Evolutionary conservation across 2,888 invertebrate species (phyloP).

Genomic region (Eupithecia pulchellata): DNA sequence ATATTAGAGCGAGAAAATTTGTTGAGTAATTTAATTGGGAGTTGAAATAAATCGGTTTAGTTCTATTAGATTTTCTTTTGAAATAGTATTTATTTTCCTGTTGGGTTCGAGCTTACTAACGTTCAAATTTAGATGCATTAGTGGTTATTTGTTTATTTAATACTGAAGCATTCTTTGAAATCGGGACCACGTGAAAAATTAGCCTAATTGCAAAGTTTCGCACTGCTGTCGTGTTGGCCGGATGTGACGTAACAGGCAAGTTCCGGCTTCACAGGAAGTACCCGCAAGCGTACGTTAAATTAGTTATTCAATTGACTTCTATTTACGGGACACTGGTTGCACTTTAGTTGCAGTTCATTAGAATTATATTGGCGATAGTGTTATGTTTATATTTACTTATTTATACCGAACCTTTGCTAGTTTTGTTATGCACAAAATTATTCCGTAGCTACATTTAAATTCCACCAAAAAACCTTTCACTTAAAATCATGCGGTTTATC

Average conservation of each 20-base stretch:
- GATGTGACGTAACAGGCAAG: conserved; percentile 66
- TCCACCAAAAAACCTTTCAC: conserved; percentile 44
- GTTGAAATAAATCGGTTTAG: background rate
- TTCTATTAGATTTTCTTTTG: background rate
- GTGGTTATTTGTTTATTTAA: background rate
- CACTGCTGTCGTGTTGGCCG: conserved; percentile 47
- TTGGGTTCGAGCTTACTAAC: background rate
- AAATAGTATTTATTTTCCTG: background rate
- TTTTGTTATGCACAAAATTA: background rate
- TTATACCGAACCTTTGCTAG: background rate
- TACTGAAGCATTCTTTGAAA: background rate
- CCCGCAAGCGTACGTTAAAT: conserved; percentile 50
- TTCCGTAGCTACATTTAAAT: background rate
- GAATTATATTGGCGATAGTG: background rate
- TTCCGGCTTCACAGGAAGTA: conserved; percentile 65
- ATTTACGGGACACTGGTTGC: conserved; percentile 7
- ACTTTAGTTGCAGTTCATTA: background rate
- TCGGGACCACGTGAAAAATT: conserved; percentile 58
- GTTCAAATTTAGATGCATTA: background rate
- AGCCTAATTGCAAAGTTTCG: conserved; percentile 58
- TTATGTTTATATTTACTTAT: background rate
- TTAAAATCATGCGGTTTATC: conserved; percentile 45
- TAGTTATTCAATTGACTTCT: conserved; percentile 28
- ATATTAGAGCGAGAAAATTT: background rate
- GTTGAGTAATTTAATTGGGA: background rate